Base-by-base conservation (phyloP, 2,797 vertebrate genomes). In the Acipenser transmontanus region DNA sequence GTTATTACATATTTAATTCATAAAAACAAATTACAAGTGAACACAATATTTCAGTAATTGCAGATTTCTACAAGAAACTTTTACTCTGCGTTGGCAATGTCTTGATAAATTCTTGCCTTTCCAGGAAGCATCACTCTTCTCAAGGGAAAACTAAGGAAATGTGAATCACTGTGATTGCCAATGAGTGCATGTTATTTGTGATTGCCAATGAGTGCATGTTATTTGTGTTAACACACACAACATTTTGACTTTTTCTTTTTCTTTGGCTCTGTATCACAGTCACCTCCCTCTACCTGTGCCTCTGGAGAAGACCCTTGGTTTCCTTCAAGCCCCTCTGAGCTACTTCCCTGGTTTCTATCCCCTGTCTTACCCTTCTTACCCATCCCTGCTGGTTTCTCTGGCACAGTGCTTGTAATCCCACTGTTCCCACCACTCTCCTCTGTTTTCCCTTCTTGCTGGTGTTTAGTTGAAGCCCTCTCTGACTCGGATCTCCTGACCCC, bases 171-270 rank as follows among this genome's bases (percentile, higher is more conserved):
- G 34, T 4, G 34, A 34, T 34, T 34, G 34, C 20, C 20, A 34
- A 34, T 34, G 34, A 34, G 34, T 34, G 34, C 34, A 34, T 1
- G 34, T 34, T 34, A 34, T 34, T 34, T 34, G 34, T 4, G 34
- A 34, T 34, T 34, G 4, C 34, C 34, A 34, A 34, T 34, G 4
- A 8, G 13, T 9, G 50, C 47, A 12, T 10, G 7, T 6, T 57
- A 11, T 57, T 11, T 52, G 69, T 51, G 8, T 84, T 79, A 92
- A 74, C 78, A 86, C 61, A 90, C 56, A 69, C 76, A 59, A 73
- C 90, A 92, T 1, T 76, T 73, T 52, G 84, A 89, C 72, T 83
- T 86, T 14, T 83, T 87, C 70, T 79, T 84, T 74, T 82, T 85
- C 77, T 87, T 57, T 90, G 14, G 64, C 50, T 2, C 50, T 66